A percentile compares a stretch with the other conserved stretches of the same genome.
These are phyloP conservation scores for Monodelphis domestica DNA, from an alignment of 2,797 vertebrate species.

Conservation along the genomic window DNA sequence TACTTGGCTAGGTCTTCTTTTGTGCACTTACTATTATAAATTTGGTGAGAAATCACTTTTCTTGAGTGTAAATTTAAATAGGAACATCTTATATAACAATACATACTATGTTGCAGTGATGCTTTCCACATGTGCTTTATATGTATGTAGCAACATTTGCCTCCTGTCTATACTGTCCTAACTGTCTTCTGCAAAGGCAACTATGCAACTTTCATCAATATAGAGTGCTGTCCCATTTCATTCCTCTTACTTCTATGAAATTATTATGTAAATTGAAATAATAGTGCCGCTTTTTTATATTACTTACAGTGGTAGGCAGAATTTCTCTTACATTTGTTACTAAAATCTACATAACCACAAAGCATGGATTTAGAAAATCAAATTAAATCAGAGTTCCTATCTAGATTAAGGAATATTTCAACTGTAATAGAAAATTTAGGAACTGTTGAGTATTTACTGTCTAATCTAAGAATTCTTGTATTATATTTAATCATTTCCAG, in stretches of 20 bases:
- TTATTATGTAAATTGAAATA: neutral
- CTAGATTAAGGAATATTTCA: slow-evolving; percentile 16
- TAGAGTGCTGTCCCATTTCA: neutral
- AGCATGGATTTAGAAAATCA: neutral
- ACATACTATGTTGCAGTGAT: neutral
- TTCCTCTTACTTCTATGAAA: neutral
- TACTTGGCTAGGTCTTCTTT: neutral
- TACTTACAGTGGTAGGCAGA: neutral
- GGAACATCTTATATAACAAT: neutral
- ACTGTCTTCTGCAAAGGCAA: neutral
- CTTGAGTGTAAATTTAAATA: neutral
- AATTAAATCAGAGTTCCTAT: slow-evolving; percentile 6
- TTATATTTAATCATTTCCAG: neutral
- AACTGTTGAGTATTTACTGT: neutral
- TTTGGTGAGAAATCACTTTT: neutral
- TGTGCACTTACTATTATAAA: neutral
- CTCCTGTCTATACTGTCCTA: neutral
- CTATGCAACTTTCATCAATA: neutral
- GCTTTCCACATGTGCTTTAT: neutral
- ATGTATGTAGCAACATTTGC: neutral
- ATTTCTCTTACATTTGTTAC: neutral
- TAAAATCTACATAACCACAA: neutral
- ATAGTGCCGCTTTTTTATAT: neutral
- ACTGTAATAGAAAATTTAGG: neutral
- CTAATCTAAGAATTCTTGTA: neutral